Base-by-base conservation (phyloP, 2,113 vertebrate species). In the Erythrolamprus reginae region DNA sequence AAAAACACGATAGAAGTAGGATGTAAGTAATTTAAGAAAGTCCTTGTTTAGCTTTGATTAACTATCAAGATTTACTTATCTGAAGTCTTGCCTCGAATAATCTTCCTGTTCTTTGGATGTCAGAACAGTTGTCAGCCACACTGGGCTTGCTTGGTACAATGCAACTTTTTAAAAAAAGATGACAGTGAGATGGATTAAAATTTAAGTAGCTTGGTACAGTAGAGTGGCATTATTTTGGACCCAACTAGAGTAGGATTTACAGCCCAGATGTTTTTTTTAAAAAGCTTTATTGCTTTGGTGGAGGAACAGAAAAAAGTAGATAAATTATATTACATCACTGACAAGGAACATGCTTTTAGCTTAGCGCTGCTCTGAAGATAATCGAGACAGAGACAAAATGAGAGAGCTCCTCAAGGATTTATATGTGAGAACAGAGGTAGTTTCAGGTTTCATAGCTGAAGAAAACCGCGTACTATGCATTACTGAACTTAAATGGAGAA, bases 311-410 rank as follows among this genome's bases (percentile, higher is more conserved):
- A 77, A 85, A 91, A 56, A 42, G 85, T 17, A 87, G 85, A 91
- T 87, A 87, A 87, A 91, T 91, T 87, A 82, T 50, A 56, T 82
- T 56, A 45, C 42, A 26, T 90, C 85, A 87, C 42, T 87, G 85
- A 87, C 89, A 90, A 85, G 56, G 38, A 42, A 42, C 85, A 87
- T 87, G 84, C 85, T 90, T 87, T 90, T 90, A 90, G 85, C 28
- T 24, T 82, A 82, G 52, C 28, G 15, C 26, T 82, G 61, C 42
- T 45, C 85, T 82, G 65, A 38, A 82, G 84, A 82, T 90, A 82
- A 82, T 84, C 12, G 42, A 50, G 82, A 56, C n/a, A 19, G 17
- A 45, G 85, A 13, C 33, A 87, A 87, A 87, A 90, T 23, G 61
- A 87, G 26, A 65, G 84, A 4, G 33, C n/a, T 58, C 45, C 17